Evolutionary conservation across 2,888 invertebrate genomes (phyloP), one percentile per base, ranked within the genome.

Genomic region (Xylota sylvarum): DNA sequence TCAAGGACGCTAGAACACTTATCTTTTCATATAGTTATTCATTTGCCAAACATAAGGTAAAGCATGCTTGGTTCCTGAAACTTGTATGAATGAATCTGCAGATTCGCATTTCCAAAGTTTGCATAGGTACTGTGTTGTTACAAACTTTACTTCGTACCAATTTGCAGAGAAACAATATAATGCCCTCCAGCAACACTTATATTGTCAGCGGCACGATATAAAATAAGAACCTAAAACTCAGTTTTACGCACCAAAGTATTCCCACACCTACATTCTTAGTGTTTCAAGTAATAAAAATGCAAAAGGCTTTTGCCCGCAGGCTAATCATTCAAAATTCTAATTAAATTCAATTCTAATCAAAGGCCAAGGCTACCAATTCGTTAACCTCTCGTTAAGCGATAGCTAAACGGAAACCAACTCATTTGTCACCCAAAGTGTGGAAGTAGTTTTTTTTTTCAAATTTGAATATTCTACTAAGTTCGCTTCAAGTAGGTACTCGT

Each of bases 361-460:
- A 80, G 84, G 80, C 74, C 84, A 85, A 85, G 84, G 80, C 64
- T 74, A 58, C 19, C 67, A 37, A 73, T 55, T 73, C 60, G 67
- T 80, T 65, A 32, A 43, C 58, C 60, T 73, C 55, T 67, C 30
- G 79, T 58, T 58, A 65, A 58, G 60, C 67, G 60, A 67, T 78
- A 65, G 78, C 52, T 30, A 62, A 84, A 50, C 35, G 35, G 19
- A 69, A 69, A 43, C 30, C 17, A 37, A 73, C 56, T 76, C 69
- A 80, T 80, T 80, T 85, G 80, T 80, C 84, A 80, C 69, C 80
- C 30, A 64, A 67, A 62, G 65, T 27, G 43, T 69, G 67, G 52
- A 83, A 83, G 78, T 79, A 19, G 30, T 23, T 67, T 58, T 32
- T 35, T 35, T 35, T 35, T 35, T 37, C 37, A 40, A 79, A 73